Evolutionary conservation across 2,113 vertebrate genomes (phyloP).

Genomic region (Mus spicilegus): DNA sequence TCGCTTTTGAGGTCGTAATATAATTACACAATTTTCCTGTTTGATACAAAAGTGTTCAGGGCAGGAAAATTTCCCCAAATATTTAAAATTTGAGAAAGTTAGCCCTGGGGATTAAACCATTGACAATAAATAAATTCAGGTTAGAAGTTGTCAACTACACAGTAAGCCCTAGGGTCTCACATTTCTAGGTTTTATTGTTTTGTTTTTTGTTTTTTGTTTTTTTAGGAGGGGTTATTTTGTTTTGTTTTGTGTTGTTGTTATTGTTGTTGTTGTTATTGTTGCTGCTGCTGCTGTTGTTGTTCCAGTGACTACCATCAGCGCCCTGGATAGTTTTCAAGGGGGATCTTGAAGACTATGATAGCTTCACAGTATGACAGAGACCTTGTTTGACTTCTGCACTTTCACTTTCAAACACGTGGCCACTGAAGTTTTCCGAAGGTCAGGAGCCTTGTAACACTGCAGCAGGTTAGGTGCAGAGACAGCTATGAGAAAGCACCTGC

Average conservation of each 20-base stretch:
- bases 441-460: neutral
- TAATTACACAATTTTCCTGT: neutral
- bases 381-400: neutral
- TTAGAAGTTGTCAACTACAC: neutral
- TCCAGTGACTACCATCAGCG: neutral
- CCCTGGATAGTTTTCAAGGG: neutral
- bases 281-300: neutral
- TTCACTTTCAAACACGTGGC: neutral
- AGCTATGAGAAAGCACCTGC: neutral
- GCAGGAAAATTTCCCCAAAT: neutral
- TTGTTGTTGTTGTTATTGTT: neutral
- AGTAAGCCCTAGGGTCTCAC: neutral
- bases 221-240: neutral
- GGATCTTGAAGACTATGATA: neutral
- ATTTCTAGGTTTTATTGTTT: neutral
- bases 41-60: conserved; percentile 32
- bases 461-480: neutral
- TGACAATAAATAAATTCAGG: neutral
- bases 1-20: neutral
- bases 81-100: conserved; percentile 7
- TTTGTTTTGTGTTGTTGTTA: no score
- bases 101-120: neutral
- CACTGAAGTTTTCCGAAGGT: neutral
- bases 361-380: neutral
- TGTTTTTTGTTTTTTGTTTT: no score